Conservation (phyloP, 2,113 vertebrate species). For the Sitta europaea region DNA sequence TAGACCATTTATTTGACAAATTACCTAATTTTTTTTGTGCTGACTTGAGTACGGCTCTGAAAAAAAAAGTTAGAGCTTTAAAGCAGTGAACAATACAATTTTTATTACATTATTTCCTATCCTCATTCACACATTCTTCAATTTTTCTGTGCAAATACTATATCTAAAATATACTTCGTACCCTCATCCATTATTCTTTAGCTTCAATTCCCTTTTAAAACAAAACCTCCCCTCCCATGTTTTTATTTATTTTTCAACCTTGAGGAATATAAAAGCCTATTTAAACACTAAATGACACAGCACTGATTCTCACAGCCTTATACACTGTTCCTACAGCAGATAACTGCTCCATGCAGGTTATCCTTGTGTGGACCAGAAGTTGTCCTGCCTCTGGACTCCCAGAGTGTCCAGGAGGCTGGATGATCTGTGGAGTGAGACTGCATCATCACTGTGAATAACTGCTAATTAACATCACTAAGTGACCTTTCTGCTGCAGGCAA, state of each 20-base stretch:
- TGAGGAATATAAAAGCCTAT: background rate
- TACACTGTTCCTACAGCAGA: background rate
- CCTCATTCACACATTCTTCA: background rate
- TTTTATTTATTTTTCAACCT: background rate
- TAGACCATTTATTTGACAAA: background rate
- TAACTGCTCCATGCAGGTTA: background rate
- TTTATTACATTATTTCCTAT: background rate
- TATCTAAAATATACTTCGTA: background rate
- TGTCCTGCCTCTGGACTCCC: background rate
- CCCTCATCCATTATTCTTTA: background rate
- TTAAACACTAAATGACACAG: background rate
- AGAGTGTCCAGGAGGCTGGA: background rate
- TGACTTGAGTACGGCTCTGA: background rate
- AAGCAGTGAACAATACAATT: background rate
- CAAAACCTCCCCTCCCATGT: rapidly evolving
- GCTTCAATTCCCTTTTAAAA: background rate
- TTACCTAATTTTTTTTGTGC: background rate
- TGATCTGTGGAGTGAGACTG: background rate
- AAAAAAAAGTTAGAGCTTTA: background rate
- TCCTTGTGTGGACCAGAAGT: background rate
- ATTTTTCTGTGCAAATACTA: background rate
- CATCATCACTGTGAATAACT: background rate
- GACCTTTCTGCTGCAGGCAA: background rate
- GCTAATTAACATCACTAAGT: background rate
- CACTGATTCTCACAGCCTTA: background rate